Base-by-base conservation (phyloP, 1,140 invertebrate species). In the Argopecten irradians region DNA sequence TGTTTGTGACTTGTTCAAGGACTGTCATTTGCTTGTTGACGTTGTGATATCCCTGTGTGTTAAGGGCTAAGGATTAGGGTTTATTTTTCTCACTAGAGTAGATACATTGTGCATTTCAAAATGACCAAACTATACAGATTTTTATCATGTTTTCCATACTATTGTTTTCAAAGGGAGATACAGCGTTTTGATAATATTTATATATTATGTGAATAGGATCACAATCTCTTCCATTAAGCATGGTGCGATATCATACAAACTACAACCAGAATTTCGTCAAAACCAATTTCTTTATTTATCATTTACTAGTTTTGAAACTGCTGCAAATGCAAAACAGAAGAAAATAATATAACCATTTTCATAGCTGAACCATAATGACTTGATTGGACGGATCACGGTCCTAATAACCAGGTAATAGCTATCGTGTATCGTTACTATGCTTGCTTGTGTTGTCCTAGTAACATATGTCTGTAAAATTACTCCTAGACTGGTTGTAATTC, bases 401-500 rank as follows among this genome's bases (percentile, higher is more conserved):
- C 28, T 71, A 1, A 28, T n/a, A 28, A n/a, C 55, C 55, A 71
- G 55, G 22, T 71, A 71, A 71, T 28, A 28, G 55, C 55, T 11
- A 71, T 71, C 55, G n/a, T 71, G 55, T 71, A 71, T 71, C 55
- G 28, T 71, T 71, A 71, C 55, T 71, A 16, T 71, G 55, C 55
- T 71, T 71, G 55, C 55, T 71, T 71, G 55, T 71, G 16, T 71
- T 71, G 55, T 71, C n/a, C n/a, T n/a, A 28, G 55, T 71, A 71
- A 71, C 55, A 71, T 71, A n/a, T 71, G 55, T 71, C 55, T 71
- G 55, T 71, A 71, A 55, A 71, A 71, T 71, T n/a, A 71, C 55
- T 71, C 55, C n/a, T 71, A n/a, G n/a, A 71, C 55, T 71, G 55
- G 55, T 71, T 71, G 55, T 71, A 71, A 71, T 28, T 71, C 22